Percentiles rank a stretch among this genome's conserved stretches.
These are phyloP conservation scores for Heliconius congener DNA, from an alignment of 1,140 invertebrate genomes.

Conservation along the genomic window DNA sequence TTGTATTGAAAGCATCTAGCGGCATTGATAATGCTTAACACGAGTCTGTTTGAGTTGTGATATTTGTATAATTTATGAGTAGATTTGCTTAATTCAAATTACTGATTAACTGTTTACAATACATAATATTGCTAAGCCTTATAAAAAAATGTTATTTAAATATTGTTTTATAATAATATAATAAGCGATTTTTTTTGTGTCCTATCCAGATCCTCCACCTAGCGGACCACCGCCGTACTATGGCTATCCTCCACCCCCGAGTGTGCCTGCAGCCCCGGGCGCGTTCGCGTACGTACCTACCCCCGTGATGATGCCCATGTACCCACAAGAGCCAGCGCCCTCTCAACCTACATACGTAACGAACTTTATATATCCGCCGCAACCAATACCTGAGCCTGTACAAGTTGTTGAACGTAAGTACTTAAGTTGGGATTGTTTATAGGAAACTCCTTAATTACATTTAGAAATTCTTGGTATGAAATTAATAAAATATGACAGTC, in stretches of 20 bases:
- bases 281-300: conserved; percentile 58
- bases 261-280: conserved; percentile 27
- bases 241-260: conserved; percentile 51
- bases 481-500: too few relatives aligned
- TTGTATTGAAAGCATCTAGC: not conserved
- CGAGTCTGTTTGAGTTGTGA: not conserved
- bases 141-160: too few relatives aligned
- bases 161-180: not conserved
- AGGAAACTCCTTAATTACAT: not conserved
- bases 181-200: too few relatives aligned
- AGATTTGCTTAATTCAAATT: too few relatives aligned
- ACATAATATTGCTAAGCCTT: too few relatives aligned
- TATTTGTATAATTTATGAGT: not conserved
- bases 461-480: too few relatives aligned
- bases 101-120: too few relatives aligned
- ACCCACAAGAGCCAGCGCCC: conserved; percentile 43
- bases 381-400: conserved; percentile 46
- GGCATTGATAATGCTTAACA: not conserved
- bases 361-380: conserved; percentile 49
- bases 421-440: not conserved
- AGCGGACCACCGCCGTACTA: conserved; percentile 56
- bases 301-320: conserved; percentile 63
- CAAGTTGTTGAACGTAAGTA: conserved; percentile 52
- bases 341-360: conserved; percentile 40
- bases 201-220: conserved; percentile 43